These are phyloP conservation scores for Cliona cf. orientalis DNA, from an alignment of 37 sponge, comb jelly and placozoan genomes.

Conservation along the genomic window DNA sequence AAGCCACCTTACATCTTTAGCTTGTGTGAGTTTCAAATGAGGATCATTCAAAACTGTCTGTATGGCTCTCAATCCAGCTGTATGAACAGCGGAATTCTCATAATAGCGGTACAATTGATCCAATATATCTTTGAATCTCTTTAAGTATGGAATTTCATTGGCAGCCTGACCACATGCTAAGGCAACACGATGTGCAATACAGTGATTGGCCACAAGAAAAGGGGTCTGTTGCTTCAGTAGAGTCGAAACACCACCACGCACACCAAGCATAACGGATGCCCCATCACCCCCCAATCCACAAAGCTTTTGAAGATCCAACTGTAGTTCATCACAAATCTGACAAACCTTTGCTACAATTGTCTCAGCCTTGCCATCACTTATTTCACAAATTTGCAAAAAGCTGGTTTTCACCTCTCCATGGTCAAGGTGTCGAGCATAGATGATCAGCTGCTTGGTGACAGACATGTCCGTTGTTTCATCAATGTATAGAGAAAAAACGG, in stretches of 20 bases:
- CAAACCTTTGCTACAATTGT: neutral
- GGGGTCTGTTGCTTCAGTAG: neutral
- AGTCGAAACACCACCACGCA: neutral
- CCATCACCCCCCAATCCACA: neutral
- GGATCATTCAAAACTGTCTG: constrained; percentile 23
- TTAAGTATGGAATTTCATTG: neutral
- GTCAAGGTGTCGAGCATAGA: constrained; percentile 2
- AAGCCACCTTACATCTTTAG: constrained; percentile 48
- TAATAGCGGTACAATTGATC: neutral
- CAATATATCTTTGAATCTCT: neutral
- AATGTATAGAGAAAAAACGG: no score
- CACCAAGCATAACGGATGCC: neutral
- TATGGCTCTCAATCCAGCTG: neutral
- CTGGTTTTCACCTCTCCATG: neutral
- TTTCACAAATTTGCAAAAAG: neutral
- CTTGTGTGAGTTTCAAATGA: constrained; percentile 30
- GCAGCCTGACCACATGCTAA: neutral
- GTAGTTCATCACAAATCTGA: neutral
- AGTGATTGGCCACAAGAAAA: neutral
- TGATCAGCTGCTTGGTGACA: neutral
- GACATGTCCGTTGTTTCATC: constrained; percentile 26
- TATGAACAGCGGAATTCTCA: neutral
- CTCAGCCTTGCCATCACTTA: neutral
- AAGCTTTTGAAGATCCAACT: neutral
- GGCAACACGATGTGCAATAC: neutral